Evolutionary conservation across 1,140 invertebrate species (phyloP), one percentile per base, ranked within the genome.

Genomic region (Atopsyche davidsoni): DNA sequence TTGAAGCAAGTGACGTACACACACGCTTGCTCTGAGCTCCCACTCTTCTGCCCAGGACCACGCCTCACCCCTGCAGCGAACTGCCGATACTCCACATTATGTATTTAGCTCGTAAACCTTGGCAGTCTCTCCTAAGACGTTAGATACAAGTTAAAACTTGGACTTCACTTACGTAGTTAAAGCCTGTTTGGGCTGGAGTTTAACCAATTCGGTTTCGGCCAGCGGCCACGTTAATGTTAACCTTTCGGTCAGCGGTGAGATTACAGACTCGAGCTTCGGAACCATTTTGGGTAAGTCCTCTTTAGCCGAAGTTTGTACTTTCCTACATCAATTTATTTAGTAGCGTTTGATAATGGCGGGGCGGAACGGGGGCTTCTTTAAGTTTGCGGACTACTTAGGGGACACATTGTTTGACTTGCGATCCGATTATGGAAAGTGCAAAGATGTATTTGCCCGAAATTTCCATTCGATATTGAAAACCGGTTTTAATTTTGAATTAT

Each of bases 151-250:
- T 50, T 43, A 41, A 57, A 53, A 57, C 55, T 57, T 45, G 43
- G 36, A 44, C 43, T 51, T 47, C 51, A 57, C 55, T 57, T 57
- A 57, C 55, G 51, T 57, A 53, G 55, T 57, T 57, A 57, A 41
- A 44, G 55, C 48, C 51, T 57, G 55, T 57, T 57, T 57, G 55
- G 53, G 46, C 53, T 53, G 51, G 53, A 57, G 51, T 57, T 57
- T 57, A 32, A 42, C 46, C 55, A 53, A 53, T 57, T 57, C 46
- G 55, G 55, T 52, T 51, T 57, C 49, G 55, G 50, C 46, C 55
- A 53, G 50, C 50, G 51, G 51, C 46, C 44, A 50, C 35, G 46
- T 43, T 57, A 53, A 53, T 57, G 55, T 51, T 48, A 51, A 57
- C 55, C 55, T 57, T 53, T 53, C 45, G 55, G 55, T 57, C 55